A percentile compares a stretch with the other conserved stretches of the same genome.
Evolutionary conservation across 2,888 invertebrate species (phyloP).

Genomic region (Cephus runcator): DNA sequence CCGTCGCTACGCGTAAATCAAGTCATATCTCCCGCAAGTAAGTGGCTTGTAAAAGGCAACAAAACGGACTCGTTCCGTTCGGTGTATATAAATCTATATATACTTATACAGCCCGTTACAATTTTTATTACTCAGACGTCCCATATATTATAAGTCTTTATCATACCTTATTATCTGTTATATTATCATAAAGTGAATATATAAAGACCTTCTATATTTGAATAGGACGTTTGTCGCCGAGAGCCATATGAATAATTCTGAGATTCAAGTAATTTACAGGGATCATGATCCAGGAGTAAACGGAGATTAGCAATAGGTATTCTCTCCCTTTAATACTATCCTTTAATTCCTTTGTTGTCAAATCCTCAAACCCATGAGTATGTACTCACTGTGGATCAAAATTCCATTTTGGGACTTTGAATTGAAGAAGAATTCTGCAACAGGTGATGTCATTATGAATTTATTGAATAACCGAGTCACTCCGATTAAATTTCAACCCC

Average conservation of each 20-base stretch:
- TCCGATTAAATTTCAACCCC: background rate
- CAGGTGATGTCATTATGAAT: background rate
- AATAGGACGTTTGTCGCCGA: background rate
- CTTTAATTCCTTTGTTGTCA: background rate
- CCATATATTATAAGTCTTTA: background rate
- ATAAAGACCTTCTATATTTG: background rate
- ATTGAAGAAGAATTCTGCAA: too few species aligned
- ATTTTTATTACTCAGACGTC: background rate
- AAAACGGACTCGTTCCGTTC: too few species aligned
- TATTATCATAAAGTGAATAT: too few species aligned
- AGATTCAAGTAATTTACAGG: background rate
- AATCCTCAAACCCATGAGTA: background rate
- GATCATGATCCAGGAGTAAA: too few species aligned
- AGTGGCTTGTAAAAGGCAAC: background rate
- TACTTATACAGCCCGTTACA: background rate
- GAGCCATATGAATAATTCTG: background rate
- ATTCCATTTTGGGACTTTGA: background rate
- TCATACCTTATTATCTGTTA: background rate
- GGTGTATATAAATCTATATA: background rate
- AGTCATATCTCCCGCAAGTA: background rate
- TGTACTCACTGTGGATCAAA: background rate
- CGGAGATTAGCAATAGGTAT: too few species aligned
- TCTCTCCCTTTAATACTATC: too few species aligned
- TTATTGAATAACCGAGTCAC: background rate
- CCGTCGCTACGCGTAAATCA: background rate